Evolutionary conservation across 2,797 vertebrate genomes (phyloP), one percentile per base, ranked within the genome.

Genomic region (Jordanella pulchra): DNA sequence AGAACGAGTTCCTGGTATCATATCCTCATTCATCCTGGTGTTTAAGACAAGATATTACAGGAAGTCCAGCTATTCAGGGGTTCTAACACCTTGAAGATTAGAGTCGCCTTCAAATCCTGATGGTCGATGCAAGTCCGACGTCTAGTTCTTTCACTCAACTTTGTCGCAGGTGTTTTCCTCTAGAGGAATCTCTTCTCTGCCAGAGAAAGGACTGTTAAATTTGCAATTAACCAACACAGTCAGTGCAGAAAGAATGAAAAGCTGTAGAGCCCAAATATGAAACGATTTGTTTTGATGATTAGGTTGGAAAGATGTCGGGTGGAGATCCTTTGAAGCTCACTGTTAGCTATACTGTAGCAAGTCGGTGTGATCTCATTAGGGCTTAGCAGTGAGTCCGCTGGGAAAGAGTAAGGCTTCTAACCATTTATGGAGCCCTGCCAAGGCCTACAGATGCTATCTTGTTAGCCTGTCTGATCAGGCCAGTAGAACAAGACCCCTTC

Each of bases 81-180:
- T 86, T 87, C 25, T 88, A 86, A 86, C 87, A 86, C 84, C 79
- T 86, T 72, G 69, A 86, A 93, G 92, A 94, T 94, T 93, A 93
- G 90, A 91, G 77, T 92, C 88, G 89, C 93, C 89, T 94, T 90
- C 91, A 92, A 94, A 94, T 94, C 93, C 87, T 17, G 35, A 78
- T 73, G 91, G 92, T 93, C 92, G 91, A 74, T 86, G 91, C 47
- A 5, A 87, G 87, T 81, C 55, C 74, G 67, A 78, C 23, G 68
- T 73, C 83, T 94, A 94, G 93, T 94, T 93, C 87, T 53, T 28
- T 55, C 73, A 78, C 81, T 85, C 72, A 25, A n/a, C 82, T 77
- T 77, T 84, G 82, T 81, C 69, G 21, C 78, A 72, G 73, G 39
- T 77, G 54, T 79, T 69, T 64, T 72, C 84, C 82, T 28, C 76